Base-by-base conservation (phyloP, 2,113 vertebrate species). In the Brachyistius frenatus region DNA sequence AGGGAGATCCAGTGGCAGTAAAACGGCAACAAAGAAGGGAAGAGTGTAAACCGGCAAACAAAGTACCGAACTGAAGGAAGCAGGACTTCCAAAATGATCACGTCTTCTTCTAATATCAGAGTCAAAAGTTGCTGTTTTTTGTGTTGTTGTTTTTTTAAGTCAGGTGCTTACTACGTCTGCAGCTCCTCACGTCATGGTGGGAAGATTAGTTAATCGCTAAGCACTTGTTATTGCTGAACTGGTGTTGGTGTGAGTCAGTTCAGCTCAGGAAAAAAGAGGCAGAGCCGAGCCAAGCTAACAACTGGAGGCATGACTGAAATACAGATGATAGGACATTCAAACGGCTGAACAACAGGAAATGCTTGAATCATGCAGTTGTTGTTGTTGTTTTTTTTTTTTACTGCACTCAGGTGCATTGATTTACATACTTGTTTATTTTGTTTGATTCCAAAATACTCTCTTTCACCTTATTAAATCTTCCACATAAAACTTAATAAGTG, bases 401-500 rank as follows among this genome's bases (percentile, higher is more conserved):
- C 81, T 87, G 86, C 91, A 83, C 71, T 93, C 93, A 94, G 93
- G 92, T 94, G 92, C 88, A 77, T 73, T 68, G 58, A 91, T 93
- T 93, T 91, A 92, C 87, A 85, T 89, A 73, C 80, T 88, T 89
- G 87, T 92, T 94, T 90, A 89, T 87, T 90, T 80, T 15, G 79
- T 89, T 86, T 61, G 58, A 85, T 83, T 92, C 87, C 85, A 86
- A 88, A 93, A 84, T 78, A 78, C 52, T 63, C 76, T 80, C 68
- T 54, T 80, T 49, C 70, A 80, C 75, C 75, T 84, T 5, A 78
- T 91, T 88, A 91, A 90, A 90, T 76, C 79, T 80, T 86, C 70
- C 85, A 88, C 85, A 89, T 93, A 92, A 94, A 94, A 93, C 76
- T 83, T 88, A 92, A 94, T 89, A 84, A 89, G 84, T 72, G 71